Evolutionary conservation across 1,140 invertebrate genomes (phyloP).

Genomic region (Pogonomyrmex barbatus): DNA sequence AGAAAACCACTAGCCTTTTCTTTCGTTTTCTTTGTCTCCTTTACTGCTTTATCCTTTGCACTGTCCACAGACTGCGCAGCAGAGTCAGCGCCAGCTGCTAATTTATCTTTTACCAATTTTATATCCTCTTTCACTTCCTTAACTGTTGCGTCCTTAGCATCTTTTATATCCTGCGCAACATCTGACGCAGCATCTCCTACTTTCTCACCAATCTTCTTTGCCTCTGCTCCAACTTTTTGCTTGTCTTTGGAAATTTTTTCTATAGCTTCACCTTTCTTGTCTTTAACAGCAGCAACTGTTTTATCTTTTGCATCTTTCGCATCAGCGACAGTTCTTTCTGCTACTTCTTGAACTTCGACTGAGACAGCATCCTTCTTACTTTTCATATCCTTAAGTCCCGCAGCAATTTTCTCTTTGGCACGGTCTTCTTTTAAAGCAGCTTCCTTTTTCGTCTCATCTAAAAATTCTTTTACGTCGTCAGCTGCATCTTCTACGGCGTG

Average conservation of each 20-base stretch:
- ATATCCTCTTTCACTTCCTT: slow-evolving; percentile 19
- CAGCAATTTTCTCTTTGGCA: slow-evolving; percentile 29
- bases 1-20: slow-evolving; percentile 65
- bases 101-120: slow-evolving; percentile 46
- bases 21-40: slow-evolving; percentile 54
- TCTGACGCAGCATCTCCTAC: background rate
- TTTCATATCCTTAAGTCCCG: slow-evolving; percentile 67
- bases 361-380: slow-evolving; percentile 4
- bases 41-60: slow-evolving; percentile 57
- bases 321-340: slow-evolving; percentile 23
- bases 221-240: background rate
- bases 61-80: slow-evolving; percentile 17
- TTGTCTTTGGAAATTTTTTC: background rate
- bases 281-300: slow-evolving; percentile 33
- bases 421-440: slow-evolving; percentile 66
- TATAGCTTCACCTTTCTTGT: background rate
- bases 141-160: slow-evolving; percentile 23
- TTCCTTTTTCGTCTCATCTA: slow-evolving; percentile 68
- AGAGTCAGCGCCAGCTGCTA: background rate
- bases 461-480: slow-evolving; percentile 58
- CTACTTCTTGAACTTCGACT: slow-evolving; percentile 37
- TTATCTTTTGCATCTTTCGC: slow-evolving; percentile 48
- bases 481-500: slow-evolving; percentile 53
- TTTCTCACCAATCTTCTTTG: slow-evolving; percentile 27
- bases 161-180: background rate